A percentile compares a stretch with the other conserved stretches of the same genome.
Conservation (phyloP, 1,140 invertebrate genomes). For the Linepithema humile region DNA sequence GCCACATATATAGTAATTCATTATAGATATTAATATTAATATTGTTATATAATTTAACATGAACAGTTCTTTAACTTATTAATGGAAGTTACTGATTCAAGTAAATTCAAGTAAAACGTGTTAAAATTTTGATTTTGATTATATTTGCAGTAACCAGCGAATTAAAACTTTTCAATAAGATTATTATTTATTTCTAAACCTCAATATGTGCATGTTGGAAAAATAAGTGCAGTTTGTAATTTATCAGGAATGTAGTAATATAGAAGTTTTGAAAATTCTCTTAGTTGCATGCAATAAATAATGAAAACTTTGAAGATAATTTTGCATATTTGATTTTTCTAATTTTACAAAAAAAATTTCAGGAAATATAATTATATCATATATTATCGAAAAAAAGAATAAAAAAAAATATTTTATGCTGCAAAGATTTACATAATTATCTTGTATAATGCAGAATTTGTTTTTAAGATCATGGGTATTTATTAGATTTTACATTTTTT, state of each 20-base stretch:
- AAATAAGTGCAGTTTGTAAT: conserved; percentile 29
- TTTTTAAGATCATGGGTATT: background rate
- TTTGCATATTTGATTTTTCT: conserved; percentile 31
- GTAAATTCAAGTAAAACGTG: background rate
- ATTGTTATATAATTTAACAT: background rate
- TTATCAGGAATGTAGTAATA: conserved; percentile 37
- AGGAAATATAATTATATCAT: conserved; percentile 6
- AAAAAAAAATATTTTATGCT: background rate
- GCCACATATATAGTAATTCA: background rate
- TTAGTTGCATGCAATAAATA: conserved; percentile 37
- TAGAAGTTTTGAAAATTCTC: conserved; percentile 19
- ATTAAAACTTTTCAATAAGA: conserved; percentile 4
- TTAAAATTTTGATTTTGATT: background rate
- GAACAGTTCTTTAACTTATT: background rate
- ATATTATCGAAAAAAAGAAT: background rate
- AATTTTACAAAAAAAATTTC: conserved; percentile 14
- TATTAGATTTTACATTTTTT: background rate
- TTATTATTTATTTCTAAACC: conserved; percentile 39
- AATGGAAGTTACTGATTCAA: conserved; percentile 1
- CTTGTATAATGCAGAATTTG: background rate
- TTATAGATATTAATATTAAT: conserved; percentile 9
- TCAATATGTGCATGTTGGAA: conserved; percentile 58
- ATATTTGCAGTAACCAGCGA: background rate
- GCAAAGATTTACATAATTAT: background rate
- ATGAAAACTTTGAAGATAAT: conserved; percentile 20